Base-by-base conservation (phyloP, 2,888 invertebrate species). In the Drosophila leonis region DNA sequence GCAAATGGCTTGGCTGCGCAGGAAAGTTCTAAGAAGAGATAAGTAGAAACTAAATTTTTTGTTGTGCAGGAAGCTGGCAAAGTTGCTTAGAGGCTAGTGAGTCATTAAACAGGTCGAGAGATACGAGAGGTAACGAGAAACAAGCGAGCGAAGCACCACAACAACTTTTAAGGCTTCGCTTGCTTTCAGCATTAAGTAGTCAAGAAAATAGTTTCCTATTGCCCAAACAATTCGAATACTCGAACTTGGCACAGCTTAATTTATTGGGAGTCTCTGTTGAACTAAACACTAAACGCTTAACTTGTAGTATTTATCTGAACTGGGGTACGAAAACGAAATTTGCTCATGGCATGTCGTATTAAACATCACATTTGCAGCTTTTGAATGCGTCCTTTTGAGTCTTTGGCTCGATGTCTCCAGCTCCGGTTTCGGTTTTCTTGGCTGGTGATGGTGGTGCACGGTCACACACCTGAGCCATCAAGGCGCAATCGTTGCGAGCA, bases 401-500 rank as follows among this genome's bases (percentile, higher is more conserved):
- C 41, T 52, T 42, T 4, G 60, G 48, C n/a, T 54, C 51, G 13
- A 20, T 9, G 13, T 65, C 51, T 0, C 42, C 46, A 2, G 51
- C 51, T 2, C 64, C 41, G 6, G 18, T 0, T 0, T 48, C 66
- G 7, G 18, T 1, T 10, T 56, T 41, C 18, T 41, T 52, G 18
- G 29, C 9, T 12, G 39, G 8, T 20, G 31, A 9, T 8, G 62
- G 48, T 8, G 51, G 9, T 13, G n/a, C 31, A 15, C 61, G 64
- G 5, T 41, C 54, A n/a, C 49, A 55, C 13, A 33, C 29, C 9
- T 56, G 29, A 2, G 67, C 62, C 84, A 81, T 80, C 4, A 83
- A 64, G 10, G 20, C 29, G 29, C 89, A 86, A 39, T 86, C 65
- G 1, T 55, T 37, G 1, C 71, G 75, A 9, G 82, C 87, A 10